These are phyloP conservation scores for Autographa gamma DNA, from an alignment of 2,888 invertebrate genomes.

Conservation along the genomic window DNA sequence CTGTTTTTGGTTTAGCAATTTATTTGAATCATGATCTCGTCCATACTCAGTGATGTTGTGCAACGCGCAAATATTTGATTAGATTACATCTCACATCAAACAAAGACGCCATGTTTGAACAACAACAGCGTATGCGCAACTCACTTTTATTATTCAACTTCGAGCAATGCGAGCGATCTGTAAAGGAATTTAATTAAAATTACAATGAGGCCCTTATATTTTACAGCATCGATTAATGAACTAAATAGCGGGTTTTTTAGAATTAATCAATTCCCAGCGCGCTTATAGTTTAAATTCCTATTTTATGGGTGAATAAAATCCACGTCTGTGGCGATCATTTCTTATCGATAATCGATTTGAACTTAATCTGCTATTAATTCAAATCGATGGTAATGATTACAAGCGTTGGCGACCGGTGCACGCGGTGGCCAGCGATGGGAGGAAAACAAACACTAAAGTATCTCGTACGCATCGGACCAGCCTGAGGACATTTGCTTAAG, in stretches of 20 bases:
- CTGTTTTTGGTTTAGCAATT: slow-evolving; percentile 67
- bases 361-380: slow-evolving; percentile 55
- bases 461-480: slow-evolving; percentile 13
- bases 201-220: slow-evolving; percentile 53
- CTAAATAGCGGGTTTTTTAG: slow-evolving; percentile 48
- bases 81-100: slow-evolving; percentile 47
- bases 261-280: slow-evolving; percentile 58
- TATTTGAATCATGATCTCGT: slow-evolving; percentile 66
- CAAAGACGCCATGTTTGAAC: slow-evolving; percentile 37
- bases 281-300: slow-evolving; percentile 54
- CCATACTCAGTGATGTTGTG: slow-evolving; percentile 57
- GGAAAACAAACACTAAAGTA: slow-evolving; percentile 47
- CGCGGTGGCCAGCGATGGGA: slow-evolving; percentile 30
- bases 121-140: slow-evolving; percentile 35
- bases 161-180: slow-evolving; percentile 47
- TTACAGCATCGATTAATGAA: slow-evolving; percentile 54
- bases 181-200: slow-evolving; percentile 57
- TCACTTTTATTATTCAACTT: slow-evolving; percentile 43
- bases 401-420: slow-evolving; percentile 25
- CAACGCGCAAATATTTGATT: slow-evolving; percentile 59
- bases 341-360: slow-evolving; percentile 57
- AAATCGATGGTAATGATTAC: slow-evolving; percentile 41
- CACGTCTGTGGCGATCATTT: slow-evolving; percentile 44
- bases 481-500: slow-evolving; percentile 42
- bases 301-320: slow-evolving; percentile 57